phyloP scores from a whole-genome alignment of 2,888 invertebrate genomes.

The Chironomus riparius region DNA sequence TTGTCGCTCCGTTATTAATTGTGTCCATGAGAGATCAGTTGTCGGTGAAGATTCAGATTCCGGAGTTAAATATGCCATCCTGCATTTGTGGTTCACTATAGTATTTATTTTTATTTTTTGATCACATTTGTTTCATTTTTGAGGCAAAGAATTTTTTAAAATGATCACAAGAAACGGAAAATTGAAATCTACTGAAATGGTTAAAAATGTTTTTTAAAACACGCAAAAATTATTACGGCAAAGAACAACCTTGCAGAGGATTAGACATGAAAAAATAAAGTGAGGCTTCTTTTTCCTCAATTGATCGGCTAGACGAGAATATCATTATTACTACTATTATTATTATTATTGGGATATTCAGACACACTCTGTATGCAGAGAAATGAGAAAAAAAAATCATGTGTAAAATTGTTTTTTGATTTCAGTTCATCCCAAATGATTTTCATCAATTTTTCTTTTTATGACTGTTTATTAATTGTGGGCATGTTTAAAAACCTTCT shows the following conservation, averaged over 20 bases:
- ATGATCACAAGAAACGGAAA: not conserved
- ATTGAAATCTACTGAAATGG: not conserved
- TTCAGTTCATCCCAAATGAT: not conserved
- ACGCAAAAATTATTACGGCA: too few species aligned
- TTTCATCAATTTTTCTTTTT: not conserved
- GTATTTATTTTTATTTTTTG: not conserved
- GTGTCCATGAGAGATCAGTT: conserved; percentile 40
- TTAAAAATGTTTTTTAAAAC: too few species aligned
- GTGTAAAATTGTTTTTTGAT: not conserved
- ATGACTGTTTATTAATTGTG: not conserved
- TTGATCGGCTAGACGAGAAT: not conserved
- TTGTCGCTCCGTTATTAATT: conserved; percentile 33
- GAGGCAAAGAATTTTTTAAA: not conserved
- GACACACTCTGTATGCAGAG: not conserved
- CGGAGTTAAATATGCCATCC: conserved; percentile 13
- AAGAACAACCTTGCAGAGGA: too few species aligned
- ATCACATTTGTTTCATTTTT: not conserved
- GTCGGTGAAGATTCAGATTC: conserved; percentile 18
- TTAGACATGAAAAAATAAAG: too few species aligned
- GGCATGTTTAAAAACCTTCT: not conserved
- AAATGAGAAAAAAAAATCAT: not conserved
- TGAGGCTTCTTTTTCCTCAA: too few species aligned
- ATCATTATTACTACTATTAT: not conserved
- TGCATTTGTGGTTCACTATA: conserved; percentile 2
- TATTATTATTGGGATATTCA: not conserved